phyloP scores from a whole-genome alignment of 1,140 invertebrate species.

The Drosophila navojoa region DNA sequence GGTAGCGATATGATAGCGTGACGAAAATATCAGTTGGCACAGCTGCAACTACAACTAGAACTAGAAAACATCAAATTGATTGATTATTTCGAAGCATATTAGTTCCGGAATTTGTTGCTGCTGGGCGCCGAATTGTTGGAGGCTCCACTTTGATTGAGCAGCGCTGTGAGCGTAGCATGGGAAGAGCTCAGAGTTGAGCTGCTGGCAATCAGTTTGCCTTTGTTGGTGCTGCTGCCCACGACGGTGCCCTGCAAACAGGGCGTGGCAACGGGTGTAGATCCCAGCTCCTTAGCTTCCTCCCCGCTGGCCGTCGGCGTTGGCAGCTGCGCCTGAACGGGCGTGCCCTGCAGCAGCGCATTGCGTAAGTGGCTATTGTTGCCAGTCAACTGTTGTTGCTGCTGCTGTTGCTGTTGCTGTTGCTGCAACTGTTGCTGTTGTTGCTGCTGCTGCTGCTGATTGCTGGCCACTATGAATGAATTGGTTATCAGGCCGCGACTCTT shows the following conservation, averaged over 20 bases:
- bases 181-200: slow-evolving; percentile 75
- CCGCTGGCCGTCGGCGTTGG: not conserved
- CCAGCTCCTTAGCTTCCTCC: slow-evolving; percentile 52
- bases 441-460: slow-evolving; percentile 34
- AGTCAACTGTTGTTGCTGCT: slow-evolving; percentile 14
- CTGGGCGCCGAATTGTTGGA: slow-evolving; percentile 10
- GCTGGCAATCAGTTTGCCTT: slow-evolving; percentile 45
- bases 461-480: slow-evolving; percentile 71
- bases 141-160: slow-evolving; percentile 68
- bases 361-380: slow-evolving; percentile 25
- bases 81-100: slow-evolving; percentile 12
- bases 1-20: slow-evolving; percentile 18
- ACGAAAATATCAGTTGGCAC: slow-evolving; percentile 12
- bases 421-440: slow-evolving; percentile 20
- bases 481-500: slow-evolving; percentile 81
- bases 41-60: slow-evolving; percentile 1
- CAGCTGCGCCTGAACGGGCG: slow-evolving; percentile 11
- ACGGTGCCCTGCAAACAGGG: slow-evolving; percentile 65
- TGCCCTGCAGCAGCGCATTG: slow-evolving; percentile 30
- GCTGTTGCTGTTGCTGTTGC: not conserved
- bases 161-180: slow-evolving; percentile 78
- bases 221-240: slow-evolving; percentile 61
- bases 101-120: slow-evolving; percentile 62
- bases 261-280: slow-evolving; percentile 29
- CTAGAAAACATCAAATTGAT: slow-evolving; percentile 6